A percentile compares a stretch with the other conserved stretches of the same genome.
Evolutionary conservation across 2,888 invertebrate genomes (phyloP).

Genomic region (Baccha elongata): DNA sequence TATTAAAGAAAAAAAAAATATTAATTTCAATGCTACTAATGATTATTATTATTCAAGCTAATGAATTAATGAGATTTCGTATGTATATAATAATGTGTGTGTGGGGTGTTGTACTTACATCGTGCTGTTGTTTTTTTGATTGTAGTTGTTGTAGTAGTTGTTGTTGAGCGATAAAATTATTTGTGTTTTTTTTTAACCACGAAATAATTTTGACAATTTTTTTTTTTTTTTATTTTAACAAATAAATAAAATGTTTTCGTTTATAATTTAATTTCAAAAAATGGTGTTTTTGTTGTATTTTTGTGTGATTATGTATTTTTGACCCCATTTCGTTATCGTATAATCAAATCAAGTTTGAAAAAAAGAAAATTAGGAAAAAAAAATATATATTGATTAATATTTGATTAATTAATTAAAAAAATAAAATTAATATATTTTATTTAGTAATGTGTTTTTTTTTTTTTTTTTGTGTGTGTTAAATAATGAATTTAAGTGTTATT

Average conservation of each 20-base stretch:
- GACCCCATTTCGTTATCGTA: constrained; percentile 78
- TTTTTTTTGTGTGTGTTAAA: constrained; percentile 43
- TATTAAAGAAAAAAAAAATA: constrained; percentile 5
- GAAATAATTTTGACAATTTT: constrained; percentile 35
- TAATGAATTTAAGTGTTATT: constrained; percentile 1
- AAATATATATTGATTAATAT: constrained; percentile 80
- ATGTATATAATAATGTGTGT: constrained; percentile 74
- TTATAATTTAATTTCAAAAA: constrained; percentile 62
- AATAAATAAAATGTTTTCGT: constrained; percentile 60
- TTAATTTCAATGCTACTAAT: constrained; percentile 35
- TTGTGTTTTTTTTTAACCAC: constrained; percentile 46
- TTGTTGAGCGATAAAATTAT: constrained; percentile 78
- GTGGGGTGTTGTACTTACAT: constrained; percentile 82
- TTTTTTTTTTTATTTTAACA: constrained; percentile 59
- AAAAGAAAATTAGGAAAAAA: constrained; percentile 81
- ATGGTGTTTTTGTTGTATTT: constrained; percentile 74
- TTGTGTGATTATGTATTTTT: constrained; percentile 77
- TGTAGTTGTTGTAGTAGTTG: constrained; percentile 78
- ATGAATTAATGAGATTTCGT: constrained; percentile 63
- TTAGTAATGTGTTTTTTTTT: constrained; percentile 9
- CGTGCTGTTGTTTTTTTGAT: constrained; percentile 80
- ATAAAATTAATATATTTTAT: constrained; percentile 37
- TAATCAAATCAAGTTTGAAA: constrained; percentile 81
- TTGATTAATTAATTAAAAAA: constrained; percentile 53
- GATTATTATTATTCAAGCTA: constrained; percentile 48